phyloP scores from a whole-genome alignment of 1,140 invertebrate genomes.

The Drepana arcuata region DNA sequence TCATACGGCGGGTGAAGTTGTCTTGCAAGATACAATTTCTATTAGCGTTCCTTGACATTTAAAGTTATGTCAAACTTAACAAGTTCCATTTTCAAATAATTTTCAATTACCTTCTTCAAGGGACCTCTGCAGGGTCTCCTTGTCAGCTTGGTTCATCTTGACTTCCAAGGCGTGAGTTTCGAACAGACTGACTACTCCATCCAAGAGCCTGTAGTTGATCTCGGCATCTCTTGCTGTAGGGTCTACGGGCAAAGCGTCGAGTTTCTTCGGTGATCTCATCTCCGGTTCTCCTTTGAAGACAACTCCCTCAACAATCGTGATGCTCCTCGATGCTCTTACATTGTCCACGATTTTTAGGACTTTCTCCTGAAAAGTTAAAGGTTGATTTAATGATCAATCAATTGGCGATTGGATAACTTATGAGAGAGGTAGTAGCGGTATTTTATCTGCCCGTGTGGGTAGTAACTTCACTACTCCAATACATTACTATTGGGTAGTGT shows the following conservation, averaged over 20 bases:
- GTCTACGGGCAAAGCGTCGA: slow-evolving; percentile 48
- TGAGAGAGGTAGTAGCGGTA: no score
- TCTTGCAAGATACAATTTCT: no score
- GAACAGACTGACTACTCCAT: slow-evolving; percentile 55
- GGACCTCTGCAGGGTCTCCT: slow-evolving; percentile 51
- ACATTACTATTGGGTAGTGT: no score
- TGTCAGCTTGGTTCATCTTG: slow-evolving; percentile 58
- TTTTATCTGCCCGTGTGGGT: no score
- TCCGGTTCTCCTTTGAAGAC: slow-evolving; percentile 46
- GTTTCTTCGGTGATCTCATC: slow-evolving; percentile 31
- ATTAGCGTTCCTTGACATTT: no score
- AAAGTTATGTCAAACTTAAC: slow-evolving; percentile 1
- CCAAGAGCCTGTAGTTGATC: slow-evolving; percentile 55
- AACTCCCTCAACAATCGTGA: slow-evolving; percentile 49
- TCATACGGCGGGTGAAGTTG: no score
- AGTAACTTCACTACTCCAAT: no score
- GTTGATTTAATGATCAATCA: no score
- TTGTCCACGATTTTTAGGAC: slow-evolving; percentile 57
- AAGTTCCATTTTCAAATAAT: slow-evolving; percentile 2
- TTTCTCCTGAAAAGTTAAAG: slow-evolving; percentile 52
- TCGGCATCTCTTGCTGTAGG: slow-evolving; percentile 50
- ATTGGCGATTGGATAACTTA: no score
- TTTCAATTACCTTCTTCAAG: slow-evolving; percentile 54
- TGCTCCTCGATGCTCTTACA: slow-evolving; percentile 38
- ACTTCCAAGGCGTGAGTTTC: slow-evolving; percentile 58